Percentiles rank a stretch among this genome's conserved stretches.
These are phyloP conservation scores for Chironomus striatipennis DNA, from an alignment of 1,140 invertebrate species.

Conservation along the genomic window DNA sequence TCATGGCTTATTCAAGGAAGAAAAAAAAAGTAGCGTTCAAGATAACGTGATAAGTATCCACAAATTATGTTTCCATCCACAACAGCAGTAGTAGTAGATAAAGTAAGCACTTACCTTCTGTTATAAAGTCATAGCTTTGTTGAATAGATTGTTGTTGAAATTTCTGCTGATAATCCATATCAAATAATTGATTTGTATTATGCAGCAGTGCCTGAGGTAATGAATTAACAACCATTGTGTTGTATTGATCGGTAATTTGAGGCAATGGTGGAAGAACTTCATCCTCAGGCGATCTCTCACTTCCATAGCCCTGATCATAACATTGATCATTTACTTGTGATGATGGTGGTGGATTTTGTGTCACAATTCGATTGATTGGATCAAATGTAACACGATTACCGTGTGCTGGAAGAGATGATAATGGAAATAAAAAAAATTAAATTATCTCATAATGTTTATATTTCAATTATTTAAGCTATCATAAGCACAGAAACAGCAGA, in stretches of 20 bases:
- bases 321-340: slow-evolving; percentile 42
- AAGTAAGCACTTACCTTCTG: slow-evolving; percentile 45
- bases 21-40: too few species aligned
- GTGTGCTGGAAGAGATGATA: background rate
- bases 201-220: background rate
- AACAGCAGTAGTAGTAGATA: background rate
- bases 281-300: slow-evolving; percentile 66
- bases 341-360: background rate
- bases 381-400: slow-evolving; percentile 1
- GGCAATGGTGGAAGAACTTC: slow-evolving; percentile 57
- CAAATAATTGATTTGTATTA: background rate
- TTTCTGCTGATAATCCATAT: slow-evolving; percentile 38
- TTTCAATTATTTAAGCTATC: background rate
- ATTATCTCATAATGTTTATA: background rate
- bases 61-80: background rate
- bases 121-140: slow-evolving; percentile 52
- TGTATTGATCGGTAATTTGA: slow-evolving; percentile 29
- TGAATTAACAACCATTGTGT: background rate
- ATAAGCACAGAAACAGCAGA: background rate
- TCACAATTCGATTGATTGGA: background rate
- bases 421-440: background rate
- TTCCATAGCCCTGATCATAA: slow-evolving; percentile 67
- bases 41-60: background rate
- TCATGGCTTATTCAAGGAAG: too few species aligned
- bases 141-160: slow-evolving; percentile 40